Evolutionary conservation across 2,797 vertebrate genomes (phyloP).

Genomic region (Anas bahamensis): DNA sequence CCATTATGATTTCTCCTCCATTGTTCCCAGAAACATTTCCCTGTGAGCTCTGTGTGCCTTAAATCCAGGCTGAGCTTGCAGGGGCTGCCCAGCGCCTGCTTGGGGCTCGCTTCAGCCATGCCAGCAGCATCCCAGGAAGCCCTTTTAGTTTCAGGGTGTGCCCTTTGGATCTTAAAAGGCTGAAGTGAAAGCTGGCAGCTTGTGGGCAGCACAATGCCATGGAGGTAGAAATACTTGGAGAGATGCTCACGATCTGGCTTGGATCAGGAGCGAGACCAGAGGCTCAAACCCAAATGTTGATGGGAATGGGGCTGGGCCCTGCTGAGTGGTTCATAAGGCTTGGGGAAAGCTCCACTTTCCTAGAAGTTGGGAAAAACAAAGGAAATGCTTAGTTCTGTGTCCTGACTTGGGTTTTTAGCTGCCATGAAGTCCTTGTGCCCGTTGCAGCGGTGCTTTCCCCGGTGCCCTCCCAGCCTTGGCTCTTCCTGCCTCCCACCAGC

Average conservation of each 20-base stretch:
- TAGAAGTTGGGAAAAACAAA: no score
- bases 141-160: background rate
- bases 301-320: no score
- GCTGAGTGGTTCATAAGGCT: background rate
- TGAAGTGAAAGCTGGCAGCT: background rate
- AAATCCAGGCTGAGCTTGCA: background rate
- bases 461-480: background rate
- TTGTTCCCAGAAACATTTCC: rapidly evolving
- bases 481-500: background rate
- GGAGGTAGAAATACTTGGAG: background rate
- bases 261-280: background rate
- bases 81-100: background rate
- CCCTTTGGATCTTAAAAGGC: background rate
- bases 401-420: background rate
- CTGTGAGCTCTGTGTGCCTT: no score
- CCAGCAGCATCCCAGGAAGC: no score
- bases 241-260: background rate
- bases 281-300: background rate
- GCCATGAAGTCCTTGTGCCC: background rate
- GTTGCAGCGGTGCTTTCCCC: background rate
- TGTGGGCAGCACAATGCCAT: background rate
- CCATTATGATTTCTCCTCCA: background rate
- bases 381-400: background rate
- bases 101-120: no score
- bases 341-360: background rate